Conservation (phyloP, 2,113 vertebrate genomes). For the Marmota monax region DNA sequence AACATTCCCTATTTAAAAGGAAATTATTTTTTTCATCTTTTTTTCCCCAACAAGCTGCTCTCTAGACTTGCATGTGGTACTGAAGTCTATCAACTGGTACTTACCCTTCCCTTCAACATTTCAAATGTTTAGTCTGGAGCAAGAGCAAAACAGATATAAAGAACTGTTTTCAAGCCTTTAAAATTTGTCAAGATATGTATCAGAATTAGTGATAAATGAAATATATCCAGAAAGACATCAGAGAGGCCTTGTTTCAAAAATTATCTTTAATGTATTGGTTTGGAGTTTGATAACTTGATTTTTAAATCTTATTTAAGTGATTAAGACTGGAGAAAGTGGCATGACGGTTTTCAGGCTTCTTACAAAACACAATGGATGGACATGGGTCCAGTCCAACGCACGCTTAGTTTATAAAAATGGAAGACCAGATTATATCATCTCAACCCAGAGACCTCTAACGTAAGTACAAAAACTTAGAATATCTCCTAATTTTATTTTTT, state of each 20-base stretch:
- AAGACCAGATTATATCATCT: conserved; percentile 92
- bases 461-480: conserved; percentile 81
- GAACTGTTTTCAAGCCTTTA: neutral
- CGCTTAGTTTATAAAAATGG: conserved; percentile 93
- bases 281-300: neutral
- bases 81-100: neutral
- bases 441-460: conserved; percentile 91
- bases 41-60: neutral
- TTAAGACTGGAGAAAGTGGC: conserved; percentile 94
- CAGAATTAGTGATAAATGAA: neutral
- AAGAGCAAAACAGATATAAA: neutral
- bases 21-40: neutral
- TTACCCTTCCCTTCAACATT: neutral
- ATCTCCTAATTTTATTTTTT: neutral
- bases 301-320: conserved; percentile 87
- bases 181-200: neutral
- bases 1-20: neutral
- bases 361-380: conserved; percentile 91
- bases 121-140: neutral
- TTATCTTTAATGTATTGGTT: conserved; percentile 6
- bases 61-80: neutral
- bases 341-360: conserved; percentile 93
- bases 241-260: neutral
- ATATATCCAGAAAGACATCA: neutral
- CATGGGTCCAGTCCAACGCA: conserved; percentile 93